These are phyloP conservation scores for Mesopsocus fuscifrons DNA, from an alignment of 2,888 invertebrate species.

Conservation along the genomic window DNA sequence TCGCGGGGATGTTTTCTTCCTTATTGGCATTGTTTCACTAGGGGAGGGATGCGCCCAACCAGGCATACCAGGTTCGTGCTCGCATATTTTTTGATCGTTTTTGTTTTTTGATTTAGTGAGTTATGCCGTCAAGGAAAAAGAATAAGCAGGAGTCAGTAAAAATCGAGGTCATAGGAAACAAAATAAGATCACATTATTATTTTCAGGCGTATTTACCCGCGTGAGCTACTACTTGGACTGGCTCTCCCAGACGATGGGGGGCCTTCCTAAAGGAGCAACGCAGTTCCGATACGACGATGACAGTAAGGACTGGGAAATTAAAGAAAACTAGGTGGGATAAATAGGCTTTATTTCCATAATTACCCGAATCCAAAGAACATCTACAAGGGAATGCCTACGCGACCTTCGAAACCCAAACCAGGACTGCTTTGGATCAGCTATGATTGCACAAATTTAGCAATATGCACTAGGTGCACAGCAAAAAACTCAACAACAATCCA, in stretches of 20 bases:
- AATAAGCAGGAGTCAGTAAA: no score
- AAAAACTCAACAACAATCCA: no score
- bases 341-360: no score
- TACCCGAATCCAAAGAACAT: neutral
- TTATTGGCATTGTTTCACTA: neutral
- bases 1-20: neutral
- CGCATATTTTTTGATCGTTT: no score
- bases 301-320: no score
- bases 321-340: neutral
- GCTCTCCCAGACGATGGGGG: no score
- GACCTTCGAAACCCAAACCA: conserved; percentile 9
- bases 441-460: conserved; percentile 7
- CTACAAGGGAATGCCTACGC: neutral
- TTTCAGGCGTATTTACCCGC: neutral
- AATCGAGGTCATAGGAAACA: no score
- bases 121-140: no score
- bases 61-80: neutral
- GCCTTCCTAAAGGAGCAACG: no score
- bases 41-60: neutral
- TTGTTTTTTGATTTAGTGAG: no score
- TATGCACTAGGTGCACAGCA: neutral
- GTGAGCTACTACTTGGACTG: neutral
- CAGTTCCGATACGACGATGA: no score
- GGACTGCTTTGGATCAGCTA: conserved; percentile 9
- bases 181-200: no score